Conservation (phyloP, 2,113 vertebrate species). For the Eulacestoma nigropectus region DNA sequence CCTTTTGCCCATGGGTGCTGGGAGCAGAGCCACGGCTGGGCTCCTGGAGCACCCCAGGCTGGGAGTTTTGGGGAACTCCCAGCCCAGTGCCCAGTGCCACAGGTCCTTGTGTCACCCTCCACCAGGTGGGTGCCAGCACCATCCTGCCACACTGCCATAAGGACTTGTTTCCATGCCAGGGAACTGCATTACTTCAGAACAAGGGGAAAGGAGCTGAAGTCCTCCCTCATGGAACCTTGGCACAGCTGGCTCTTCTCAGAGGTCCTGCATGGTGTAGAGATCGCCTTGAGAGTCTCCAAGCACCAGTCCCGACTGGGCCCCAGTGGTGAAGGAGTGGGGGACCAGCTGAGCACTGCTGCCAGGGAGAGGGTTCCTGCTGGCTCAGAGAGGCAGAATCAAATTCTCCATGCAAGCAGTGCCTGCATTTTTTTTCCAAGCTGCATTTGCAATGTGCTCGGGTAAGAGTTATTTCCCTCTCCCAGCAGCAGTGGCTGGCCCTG, state of each 20-base stretch:
- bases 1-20: no score
- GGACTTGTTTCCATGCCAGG: background rate
- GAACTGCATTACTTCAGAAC: background rate
- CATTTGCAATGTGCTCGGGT: background rate
- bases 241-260: background rate
- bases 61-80: background rate
- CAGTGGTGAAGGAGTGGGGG: background rate
- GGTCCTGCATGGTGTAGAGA: background rate
- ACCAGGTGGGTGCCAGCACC: background rate
- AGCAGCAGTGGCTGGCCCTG: background rate
- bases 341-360: background rate
- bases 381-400: background rate
- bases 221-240: background rate
- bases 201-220: background rate
- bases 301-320: background rate
- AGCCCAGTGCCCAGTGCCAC: background rate
- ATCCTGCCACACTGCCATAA: accelerated
- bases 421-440: background rate
- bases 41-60: background rate
- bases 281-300: background rate
- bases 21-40: no score
- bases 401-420: background rate
- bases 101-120: background rate
- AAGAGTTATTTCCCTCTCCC: background rate
- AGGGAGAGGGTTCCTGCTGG: accelerated